phyloP scores from a whole-genome alignment of 2,113 vertebrate genomes.

The Sarotherodon lohbergeri region DNA sequence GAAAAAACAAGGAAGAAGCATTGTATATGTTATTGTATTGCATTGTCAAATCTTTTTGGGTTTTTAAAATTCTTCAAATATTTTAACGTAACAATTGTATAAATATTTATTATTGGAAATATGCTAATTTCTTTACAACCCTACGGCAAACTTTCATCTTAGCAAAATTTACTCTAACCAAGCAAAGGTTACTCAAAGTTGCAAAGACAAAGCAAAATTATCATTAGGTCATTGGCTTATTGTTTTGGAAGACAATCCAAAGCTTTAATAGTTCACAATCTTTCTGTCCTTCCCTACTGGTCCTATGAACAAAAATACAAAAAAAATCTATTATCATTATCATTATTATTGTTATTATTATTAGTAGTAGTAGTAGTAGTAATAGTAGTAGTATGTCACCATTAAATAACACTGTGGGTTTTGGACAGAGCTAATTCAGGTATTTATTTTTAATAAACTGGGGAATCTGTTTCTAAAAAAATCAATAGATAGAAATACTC shows the following conservation, averaged over 20 bases:
- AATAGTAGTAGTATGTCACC: not conserved
- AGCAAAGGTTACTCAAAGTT: not conserved
- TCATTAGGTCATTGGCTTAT: not conserved
- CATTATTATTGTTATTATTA: accelerated
- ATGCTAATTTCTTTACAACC: not conserved
- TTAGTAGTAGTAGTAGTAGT: accelerated
- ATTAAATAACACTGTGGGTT: not conserved
- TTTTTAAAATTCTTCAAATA: not conserved
- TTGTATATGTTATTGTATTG: not conserved
- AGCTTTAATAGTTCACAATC: not conserved
- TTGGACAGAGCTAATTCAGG: not conserved
- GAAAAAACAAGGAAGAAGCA: not conserved
- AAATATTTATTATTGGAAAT: not conserved
- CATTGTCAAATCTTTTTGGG: not conserved
- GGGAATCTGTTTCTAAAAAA: not conserved
- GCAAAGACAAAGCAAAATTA: not conserved
- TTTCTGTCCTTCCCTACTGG: not conserved
- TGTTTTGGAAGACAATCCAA: not conserved
- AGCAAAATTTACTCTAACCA: not conserved
- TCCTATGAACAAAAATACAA: not conserved
- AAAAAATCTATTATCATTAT: not conserved
- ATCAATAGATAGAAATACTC: not conserved
- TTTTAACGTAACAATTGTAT: not conserved
- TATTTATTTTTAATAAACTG: not conserved
- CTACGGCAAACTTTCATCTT: not conserved